Percentiles rank a stretch among this genome's conserved stretches.
These are phyloP conservation scores for Montifringilla adamsi DNA, from an alignment of 2,113 vertebrate species.

Conservation along the genomic window DNA sequence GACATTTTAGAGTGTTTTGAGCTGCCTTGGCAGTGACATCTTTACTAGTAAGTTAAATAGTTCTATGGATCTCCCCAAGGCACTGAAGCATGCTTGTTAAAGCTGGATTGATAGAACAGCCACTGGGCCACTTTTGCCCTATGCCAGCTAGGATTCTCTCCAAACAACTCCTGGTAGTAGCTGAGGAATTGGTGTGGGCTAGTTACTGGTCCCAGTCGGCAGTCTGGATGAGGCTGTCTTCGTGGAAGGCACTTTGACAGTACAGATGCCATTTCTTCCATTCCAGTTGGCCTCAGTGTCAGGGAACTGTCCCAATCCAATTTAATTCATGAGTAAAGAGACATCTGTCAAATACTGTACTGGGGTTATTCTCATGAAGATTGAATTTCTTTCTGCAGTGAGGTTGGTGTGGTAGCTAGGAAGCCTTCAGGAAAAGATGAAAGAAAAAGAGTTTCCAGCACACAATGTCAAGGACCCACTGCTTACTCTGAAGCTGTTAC, in stretches of 20 bases:
- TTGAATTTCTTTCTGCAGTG: not conserved
- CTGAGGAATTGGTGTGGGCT: not conserved
- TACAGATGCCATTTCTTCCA: not conserved
- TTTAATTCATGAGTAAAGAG: not conserved
- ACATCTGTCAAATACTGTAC: not conserved
- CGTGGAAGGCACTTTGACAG: not conserved
- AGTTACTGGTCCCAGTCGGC: not conserved
- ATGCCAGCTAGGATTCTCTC: not conserved
- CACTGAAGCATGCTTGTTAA: not conserved
- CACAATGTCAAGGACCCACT: not conserved
- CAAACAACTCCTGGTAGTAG: not conserved
- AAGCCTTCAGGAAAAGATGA: not conserved
- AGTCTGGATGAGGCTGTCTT: not conserved
- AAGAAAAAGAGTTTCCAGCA: not conserved
- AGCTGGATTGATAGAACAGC: not conserved
- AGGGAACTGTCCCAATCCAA: not conserved
- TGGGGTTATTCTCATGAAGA: not conserved
- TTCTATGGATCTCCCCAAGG: not conserved
- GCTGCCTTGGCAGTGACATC: not conserved
- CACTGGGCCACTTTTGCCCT: not conserved
- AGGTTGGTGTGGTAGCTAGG: not conserved
- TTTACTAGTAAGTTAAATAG: not conserved
- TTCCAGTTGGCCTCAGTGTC: not conserved
- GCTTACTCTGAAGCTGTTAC: not conserved
- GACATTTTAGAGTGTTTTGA: not conserved